A percentile compares a stretch with the other conserved stretches of the same genome.
Conservation (phyloP, 1,140 invertebrate genomes). For the Drosophila hydei region DNA sequence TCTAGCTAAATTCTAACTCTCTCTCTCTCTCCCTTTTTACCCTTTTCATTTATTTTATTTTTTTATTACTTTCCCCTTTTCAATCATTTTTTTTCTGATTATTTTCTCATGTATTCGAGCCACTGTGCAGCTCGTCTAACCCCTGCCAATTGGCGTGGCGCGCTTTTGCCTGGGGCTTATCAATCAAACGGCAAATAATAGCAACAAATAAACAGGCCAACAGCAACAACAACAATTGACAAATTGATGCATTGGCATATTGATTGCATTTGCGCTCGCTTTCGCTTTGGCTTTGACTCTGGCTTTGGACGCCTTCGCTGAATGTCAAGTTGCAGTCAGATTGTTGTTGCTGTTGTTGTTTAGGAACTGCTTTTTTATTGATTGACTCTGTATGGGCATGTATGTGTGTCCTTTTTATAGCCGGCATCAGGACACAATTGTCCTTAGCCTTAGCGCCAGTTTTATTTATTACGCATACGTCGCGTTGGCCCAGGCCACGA, state of each 20-base stretch:
- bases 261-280: slow-evolving; percentile 57
- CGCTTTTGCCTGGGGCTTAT: slow-evolving; percentile 31
- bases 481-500: slow-evolving; percentile 50
- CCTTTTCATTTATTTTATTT: neutral
- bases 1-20: neutral
- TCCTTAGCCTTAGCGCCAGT: slow-evolving; percentile 68
- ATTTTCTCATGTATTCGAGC: neutral
- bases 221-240: slow-evolving; percentile 32
- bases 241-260: slow-evolving; percentile 77
- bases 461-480: slow-evolving; percentile 77
- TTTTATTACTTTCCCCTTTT: neutral
- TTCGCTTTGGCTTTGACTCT: slow-evolving; percentile 47
- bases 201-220: slow-evolving; percentile 70
- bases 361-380: slow-evolving; percentile 59
- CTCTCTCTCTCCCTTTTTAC: neutral
- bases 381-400: slow-evolving; percentile 41
- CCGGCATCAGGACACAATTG: slow-evolving; percentile 61
- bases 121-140: neutral
- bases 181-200: slow-evolving; percentile 68
- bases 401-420: slow-evolving; percentile 15
- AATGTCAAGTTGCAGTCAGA: slow-evolving; percentile 73
- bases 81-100: neutral
- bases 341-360: slow-evolving; percentile 38
- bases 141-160: slow-evolving; percentile 8
- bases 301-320: slow-evolving; percentile 58